These are phyloP conservation scores for Cossypha caffra DNA, from an alignment of 2,797 vertebrate species.

Conservation along the genomic window DNA sequence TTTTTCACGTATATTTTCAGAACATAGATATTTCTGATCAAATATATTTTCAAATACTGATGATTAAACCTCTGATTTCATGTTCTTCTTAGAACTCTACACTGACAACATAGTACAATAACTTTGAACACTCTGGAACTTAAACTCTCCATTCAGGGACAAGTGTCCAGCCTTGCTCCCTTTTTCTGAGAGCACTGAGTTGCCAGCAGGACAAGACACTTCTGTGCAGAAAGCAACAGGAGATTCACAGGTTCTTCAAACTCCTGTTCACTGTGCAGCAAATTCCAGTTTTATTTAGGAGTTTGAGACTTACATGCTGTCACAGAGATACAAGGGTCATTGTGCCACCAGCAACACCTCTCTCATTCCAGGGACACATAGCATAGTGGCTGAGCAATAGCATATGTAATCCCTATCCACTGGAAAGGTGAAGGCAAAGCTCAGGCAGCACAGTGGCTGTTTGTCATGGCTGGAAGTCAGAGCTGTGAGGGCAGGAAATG, in stretches of 20 bases:
- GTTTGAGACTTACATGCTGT: not conserved
- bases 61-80: not conserved
- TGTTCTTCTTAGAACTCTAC: not conserved
- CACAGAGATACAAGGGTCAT: not conserved
- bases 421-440: not conserved
- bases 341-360: not conserved
- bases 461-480: not conserved
- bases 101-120: not conserved
- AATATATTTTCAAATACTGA: not conserved
- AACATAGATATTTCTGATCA: not conserved
- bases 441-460: not conserved
- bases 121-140: not conserved
- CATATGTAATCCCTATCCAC: not conserved
- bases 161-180: not conserved
- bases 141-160: not conserved
- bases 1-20: not conserved
- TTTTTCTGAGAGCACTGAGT: not conserved
- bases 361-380: not conserved
- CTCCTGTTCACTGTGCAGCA: not conserved
- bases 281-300: not conserved
- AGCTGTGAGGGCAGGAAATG: not conserved
- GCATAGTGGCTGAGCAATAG: not conserved
- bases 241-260: not conserved
- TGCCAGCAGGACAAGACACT: not conserved
- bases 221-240: not conserved